Base-by-base conservation (phyloP, 2,113 vertebrate species). In the Syrrhaptes paradoxus region DNA sequence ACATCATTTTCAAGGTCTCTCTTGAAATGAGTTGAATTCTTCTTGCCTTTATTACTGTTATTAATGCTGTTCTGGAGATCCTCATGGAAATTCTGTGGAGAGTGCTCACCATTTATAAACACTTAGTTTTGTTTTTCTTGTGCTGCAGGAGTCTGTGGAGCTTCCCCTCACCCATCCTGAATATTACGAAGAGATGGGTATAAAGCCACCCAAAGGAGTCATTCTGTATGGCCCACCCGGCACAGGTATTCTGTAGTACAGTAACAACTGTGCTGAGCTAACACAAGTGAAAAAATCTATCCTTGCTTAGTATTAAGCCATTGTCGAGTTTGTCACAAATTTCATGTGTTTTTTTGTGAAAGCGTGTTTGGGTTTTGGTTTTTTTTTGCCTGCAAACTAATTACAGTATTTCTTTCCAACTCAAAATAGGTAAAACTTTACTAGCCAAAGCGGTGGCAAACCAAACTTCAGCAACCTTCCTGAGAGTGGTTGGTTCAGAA, bases 131-230 rank as follows among this genome's bases (percentile, higher is more conserved):
- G 8, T 81, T 62, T 87, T 86, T 86, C 38, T 94, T 91, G 68
- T 84, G 46, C 84, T 76, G 20, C 85, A 99, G 99, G 99, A 99
- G 82, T 99, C 99, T 25, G 99, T 99, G 96, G 99, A 99, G 97
- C 98, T 99, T 84, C 99, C 99, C 31, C 99, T 99, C 63, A 99
- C 99, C 85, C 99, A 99, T 78, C 99, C 99, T 74, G 99, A 99
- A 31, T 99, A 99, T 95, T 99, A 99, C 10, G 99, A 99, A 90
- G 99, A 99, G 93, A 99, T 99, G 99, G 99, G 99, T 41, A 99
- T 99, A 70, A 99, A 99, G 85, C 99, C 99, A 45, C 99, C 99
- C 17, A 99, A 99, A 95, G 99, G 99, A 73, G 99, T 99, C 82
- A 99, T 99, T 97, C 97, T 99, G 9, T 99, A 99, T 5, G 99